Evolutionary conservation across 2,888 invertebrate genomes (phyloP).

Genomic region (Aporophyla lueneburgensis): DNA sequence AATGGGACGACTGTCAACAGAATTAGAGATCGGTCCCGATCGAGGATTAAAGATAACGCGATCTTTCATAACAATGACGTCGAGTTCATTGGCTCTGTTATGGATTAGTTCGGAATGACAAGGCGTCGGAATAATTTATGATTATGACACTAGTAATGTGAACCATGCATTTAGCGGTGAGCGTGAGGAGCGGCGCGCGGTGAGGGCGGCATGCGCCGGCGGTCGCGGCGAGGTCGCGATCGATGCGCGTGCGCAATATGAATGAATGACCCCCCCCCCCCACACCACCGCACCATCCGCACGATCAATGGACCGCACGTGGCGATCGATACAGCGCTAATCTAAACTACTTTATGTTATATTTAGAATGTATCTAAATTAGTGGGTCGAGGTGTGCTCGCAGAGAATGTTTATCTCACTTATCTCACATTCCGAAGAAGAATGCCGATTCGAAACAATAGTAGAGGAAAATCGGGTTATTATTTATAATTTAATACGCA

Average conservation of each 20-base stretch:
- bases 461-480: slow-evolving; percentile 38
- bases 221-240: slow-evolving; percentile 75
- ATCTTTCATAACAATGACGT: slow-evolving; percentile 76
- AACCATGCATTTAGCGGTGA: slow-evolving; percentile 76
- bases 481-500: slow-evolving; percentile 30
- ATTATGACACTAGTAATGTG: slow-evolving; percentile 77
- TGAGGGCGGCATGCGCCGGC: slow-evolving; percentile 66
- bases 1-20: slow-evolving; percentile 74
- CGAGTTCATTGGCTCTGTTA: slow-evolving; percentile 78
- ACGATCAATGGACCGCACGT: slow-evolving; percentile 87
- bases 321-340: slow-evolving; percentile 81
- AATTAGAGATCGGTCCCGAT: slow-evolving; percentile 71
- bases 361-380: slow-evolving; percentile 53
- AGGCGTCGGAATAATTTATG: slow-evolving; percentile 77
- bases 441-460: slow-evolving; percentile 38
- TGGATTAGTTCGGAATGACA: slow-evolving; percentile 70
- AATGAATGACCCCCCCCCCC: slow-evolving; percentile 86
- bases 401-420: slow-evolving; percentile 33
- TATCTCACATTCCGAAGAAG: slow-evolving; percentile 29
- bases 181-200: slow-evolving; percentile 64
- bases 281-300: slow-evolving; percentile 76
- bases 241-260: slow-evolving; percentile 83
- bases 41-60: slow-evolving; percentile 71
- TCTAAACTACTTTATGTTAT: slow-evolving; percentile 61
- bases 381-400: slow-evolving; percentile 29